phyloP scores from a whole-genome alignment of 2,113 vertebrate species.

The Butorides virescens region DNA sequence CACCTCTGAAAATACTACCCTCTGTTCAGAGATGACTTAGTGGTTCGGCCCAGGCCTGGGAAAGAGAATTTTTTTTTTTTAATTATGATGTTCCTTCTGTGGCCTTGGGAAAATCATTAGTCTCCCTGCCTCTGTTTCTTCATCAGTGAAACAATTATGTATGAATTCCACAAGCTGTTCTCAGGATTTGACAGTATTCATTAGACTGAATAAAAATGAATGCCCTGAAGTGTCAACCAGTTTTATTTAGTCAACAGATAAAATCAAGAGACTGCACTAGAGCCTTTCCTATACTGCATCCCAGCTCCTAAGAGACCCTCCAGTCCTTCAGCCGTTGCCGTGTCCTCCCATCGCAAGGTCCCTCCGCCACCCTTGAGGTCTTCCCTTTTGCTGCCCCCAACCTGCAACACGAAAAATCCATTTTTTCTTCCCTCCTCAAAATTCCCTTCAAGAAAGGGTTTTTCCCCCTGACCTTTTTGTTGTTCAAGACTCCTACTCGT shows the following conservation, averaged over 20 bases:
- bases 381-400: neutral
- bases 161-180: conserved; percentile 69
- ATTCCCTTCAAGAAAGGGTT: neutral
- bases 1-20: neutral
- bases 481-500: neutral
- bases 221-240: conserved; percentile 59
- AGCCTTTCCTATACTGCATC: neutral
- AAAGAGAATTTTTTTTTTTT: conserved; percentile 13
- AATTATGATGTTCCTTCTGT: conserved; percentile 58
- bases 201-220: conserved; percentile 64
- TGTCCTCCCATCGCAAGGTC: neutral
- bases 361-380: neutral
- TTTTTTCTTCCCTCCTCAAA: neutral
- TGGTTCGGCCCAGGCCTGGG: conserved; percentile 11
- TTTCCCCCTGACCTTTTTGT: neutral
- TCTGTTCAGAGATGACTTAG: conserved; percentile 10
- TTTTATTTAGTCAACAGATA: conserved; percentile 64
- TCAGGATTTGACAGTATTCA: conserved; percentile 67
- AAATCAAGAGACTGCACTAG: neutral
- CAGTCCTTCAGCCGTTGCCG: neutral
- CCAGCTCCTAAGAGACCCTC: neutral
- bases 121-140: conserved; percentile 45
- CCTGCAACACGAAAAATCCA: neutral
- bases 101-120: conserved; percentile 63
- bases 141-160: conserved; percentile 69